phyloP scores from a whole-genome alignment of 2,797 vertebrate species.

The Mallotus villosus region DNA sequence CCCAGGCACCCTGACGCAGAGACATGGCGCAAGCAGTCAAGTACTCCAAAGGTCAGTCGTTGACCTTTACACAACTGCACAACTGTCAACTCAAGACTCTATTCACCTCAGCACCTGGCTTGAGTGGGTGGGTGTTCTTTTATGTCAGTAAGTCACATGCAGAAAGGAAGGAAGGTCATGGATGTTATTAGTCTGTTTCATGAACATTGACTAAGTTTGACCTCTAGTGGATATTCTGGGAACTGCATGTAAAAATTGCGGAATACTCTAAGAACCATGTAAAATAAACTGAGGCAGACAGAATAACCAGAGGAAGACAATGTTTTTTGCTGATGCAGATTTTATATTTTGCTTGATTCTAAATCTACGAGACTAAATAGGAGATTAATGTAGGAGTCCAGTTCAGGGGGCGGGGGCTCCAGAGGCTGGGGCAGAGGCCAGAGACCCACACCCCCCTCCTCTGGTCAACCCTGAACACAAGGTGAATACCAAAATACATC shows the following conservation, averaged over 20 bases:
- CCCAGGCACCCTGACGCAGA: no score
- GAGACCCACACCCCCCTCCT: conserved; percentile 34
- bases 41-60: no score
- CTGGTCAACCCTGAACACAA: conserved; percentile 31
- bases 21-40: no score
- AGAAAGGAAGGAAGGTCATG: no score
- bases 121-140: no score
- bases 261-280: not conserved
- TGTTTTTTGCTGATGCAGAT: conserved; percentile 51
- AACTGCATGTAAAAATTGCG: not conserved
- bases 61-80: no score
- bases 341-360: conserved; percentile 60
- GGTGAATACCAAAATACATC: conserved; percentile 48
- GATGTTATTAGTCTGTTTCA: not conserved
- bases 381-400: conserved; percentile 39
- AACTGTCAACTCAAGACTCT: no score
- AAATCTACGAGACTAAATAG: conserved; percentile 44
- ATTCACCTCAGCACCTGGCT: no score
- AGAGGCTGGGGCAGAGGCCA: conserved; percentile 28
- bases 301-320: conserved; percentile 25
- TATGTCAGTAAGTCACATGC: no score
- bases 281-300: not conserved
- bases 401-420: conserved; percentile 6
- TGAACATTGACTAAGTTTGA: not conserved
- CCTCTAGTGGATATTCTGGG: not conserved